Percentiles rank a stretch among this genome's conserved stretches.
Conservation (phyloP, 1,140 invertebrate genomes). For the Chrysoperla carnea region DNA sequence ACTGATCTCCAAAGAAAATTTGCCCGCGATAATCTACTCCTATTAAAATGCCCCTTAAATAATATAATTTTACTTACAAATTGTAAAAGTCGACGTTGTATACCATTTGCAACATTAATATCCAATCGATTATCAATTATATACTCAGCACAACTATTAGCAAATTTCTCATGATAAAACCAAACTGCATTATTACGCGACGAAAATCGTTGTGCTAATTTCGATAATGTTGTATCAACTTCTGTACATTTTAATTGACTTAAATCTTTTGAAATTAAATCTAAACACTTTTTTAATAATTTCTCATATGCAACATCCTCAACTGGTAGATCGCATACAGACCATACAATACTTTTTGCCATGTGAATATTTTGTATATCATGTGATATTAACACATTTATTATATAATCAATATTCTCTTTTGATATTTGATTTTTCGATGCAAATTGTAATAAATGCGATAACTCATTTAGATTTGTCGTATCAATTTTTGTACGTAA, state of each 20-base stretch:
- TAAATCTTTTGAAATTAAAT: slow-evolving; percentile 23
- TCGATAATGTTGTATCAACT: slow-evolving; percentile 24
- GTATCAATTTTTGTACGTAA: slow-evolving; percentile 30
- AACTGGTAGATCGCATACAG: slow-evolving; percentile 22
- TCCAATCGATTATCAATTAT: slow-evolving; percentile 20
- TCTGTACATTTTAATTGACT: slow-evolving; percentile 24
- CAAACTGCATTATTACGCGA: slow-evolving; percentile 19
- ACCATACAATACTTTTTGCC: slow-evolving; percentile 29
- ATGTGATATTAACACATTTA: slow-evolving; percentile 23
- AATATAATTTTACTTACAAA: slow-evolving; percentile 32
- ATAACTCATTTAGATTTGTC: slow-evolving; percentile 25
- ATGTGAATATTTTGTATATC: slow-evolving; percentile 16
- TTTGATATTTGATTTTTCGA: slow-evolving; percentile 26
- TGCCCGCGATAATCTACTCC: too few species aligned
- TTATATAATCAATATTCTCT: slow-evolving; percentile 25
- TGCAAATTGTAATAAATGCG: slow-evolving; percentile 29
- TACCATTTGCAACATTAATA: slow-evolving; percentile 25
- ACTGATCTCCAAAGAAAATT: too few species aligned
- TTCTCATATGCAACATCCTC: slow-evolving; percentile 20
- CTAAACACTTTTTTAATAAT: slow-evolving; percentile 23
- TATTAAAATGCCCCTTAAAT: too few species aligned
- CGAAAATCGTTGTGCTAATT: slow-evolving; percentile 21
- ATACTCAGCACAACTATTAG: slow-evolving; percentile 27
- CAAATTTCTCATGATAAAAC: slow-evolving; percentile 36
- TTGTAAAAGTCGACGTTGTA: slow-evolving; percentile 25